Evolutionary conservation across 2,113 vertebrate species (phyloP).

Genomic region (Hassar affinis): DNA sequence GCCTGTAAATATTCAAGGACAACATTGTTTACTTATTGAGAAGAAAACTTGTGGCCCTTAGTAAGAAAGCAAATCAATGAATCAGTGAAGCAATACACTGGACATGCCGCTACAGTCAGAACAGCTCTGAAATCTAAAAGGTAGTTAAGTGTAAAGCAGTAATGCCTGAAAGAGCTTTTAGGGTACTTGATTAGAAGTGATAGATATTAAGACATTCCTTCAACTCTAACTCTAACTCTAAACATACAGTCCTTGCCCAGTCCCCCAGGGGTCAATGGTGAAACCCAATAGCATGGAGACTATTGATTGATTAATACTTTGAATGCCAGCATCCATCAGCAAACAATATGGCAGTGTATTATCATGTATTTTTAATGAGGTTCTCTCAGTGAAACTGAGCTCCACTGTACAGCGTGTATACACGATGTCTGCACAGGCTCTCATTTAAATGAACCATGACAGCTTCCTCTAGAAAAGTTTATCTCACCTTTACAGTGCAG

Average conservation of each 20-base stretch:
- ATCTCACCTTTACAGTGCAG: conserved; percentile 49
- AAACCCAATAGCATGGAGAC: conserved; percentile 45
- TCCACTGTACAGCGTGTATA: conserved; percentile 56
- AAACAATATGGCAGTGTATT: conserved; percentile 50
- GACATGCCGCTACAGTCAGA: not conserved
- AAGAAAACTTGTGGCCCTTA: not conserved
- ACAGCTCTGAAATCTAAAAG: not conserved
- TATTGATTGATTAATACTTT: conserved; percentile 50
- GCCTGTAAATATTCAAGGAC: not conserved
- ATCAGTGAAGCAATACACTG: conserved; percentile 2
- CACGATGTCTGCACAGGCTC: conserved; percentile 59
- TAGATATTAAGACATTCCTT: not conserved
- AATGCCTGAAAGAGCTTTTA: not conserved
- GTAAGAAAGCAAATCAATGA: not conserved
- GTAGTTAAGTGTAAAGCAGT: not conserved
- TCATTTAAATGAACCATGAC: conserved; percentile 47
- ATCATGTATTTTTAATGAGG: conserved; percentile 66
- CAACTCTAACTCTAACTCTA: not conserved
- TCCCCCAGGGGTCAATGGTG: conserved; percentile 30
- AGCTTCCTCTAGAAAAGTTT: conserved; percentile 57
- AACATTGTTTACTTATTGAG: not conserved
- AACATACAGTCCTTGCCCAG: not conserved
- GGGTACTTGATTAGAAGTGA: not conserved
- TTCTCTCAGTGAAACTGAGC: conserved; percentile 50
- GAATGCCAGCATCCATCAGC: conserved; percentile 43